phyloP scores from a whole-genome alignment of 2,113 vertebrate genomes.

The Gambusia affinis region DNA sequence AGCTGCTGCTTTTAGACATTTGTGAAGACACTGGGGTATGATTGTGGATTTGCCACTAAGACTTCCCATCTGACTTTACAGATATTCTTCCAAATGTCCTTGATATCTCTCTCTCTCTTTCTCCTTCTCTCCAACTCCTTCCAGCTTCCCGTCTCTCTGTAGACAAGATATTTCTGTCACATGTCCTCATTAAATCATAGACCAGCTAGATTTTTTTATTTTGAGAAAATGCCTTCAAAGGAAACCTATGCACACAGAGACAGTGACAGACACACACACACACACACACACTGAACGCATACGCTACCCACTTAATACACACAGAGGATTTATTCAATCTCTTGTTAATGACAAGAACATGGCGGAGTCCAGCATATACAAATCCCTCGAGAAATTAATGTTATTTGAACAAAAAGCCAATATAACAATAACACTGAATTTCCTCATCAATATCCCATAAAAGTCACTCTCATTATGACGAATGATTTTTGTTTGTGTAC shows the following conservation, averaged over 20 bases:
- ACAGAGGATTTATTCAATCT: conserved; percentile 48
- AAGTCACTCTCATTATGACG: conserved; percentile 1
- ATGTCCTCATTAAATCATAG: conserved; percentile 68
- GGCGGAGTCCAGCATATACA: conserved; percentile 23
- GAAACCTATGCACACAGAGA: conserved; percentile 1
- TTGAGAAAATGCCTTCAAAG: conserved; percentile 58
- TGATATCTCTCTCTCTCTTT: conserved; percentile 26
- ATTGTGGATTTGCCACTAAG: conserved; percentile 57
- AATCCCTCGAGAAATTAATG: conserved; percentile 42
- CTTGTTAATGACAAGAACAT: conserved; percentile 59
- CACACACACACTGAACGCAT: conserved; percentile 5
- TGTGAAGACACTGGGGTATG: conserved; percentile 42
- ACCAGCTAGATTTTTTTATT: conserved; percentile 39
- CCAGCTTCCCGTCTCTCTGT: conserved; percentile 23
- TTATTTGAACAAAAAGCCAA: conserved; percentile 33
- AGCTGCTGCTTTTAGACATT: conserved; percentile 49
- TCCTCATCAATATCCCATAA: conserved; percentile 27
- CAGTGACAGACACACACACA: background rate
- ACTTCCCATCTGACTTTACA: conserved; percentile 62
- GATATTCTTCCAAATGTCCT: conserved; percentile 49
- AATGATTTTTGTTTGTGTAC: conserved; percentile 1
- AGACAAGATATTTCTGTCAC: conserved; percentile 63
- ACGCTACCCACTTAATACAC: conserved; percentile 19
- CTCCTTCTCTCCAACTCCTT: conserved; percentile 2
- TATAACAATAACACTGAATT: background rate